Base-by-base conservation (phyloP, 2,113 vertebrate genomes). In the Zapus hudsonius region DNA sequence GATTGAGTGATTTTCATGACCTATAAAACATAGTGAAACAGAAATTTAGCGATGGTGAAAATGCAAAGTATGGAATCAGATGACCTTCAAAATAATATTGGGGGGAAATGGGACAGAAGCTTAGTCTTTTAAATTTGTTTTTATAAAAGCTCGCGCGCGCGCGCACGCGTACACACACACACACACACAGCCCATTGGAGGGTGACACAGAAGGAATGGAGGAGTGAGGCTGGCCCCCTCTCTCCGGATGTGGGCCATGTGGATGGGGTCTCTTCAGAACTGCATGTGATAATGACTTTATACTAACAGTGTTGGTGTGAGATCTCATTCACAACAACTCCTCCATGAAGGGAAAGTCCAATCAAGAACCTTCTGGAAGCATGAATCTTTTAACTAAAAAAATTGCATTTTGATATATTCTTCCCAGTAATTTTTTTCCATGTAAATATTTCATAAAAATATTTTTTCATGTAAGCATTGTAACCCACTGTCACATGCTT, bases 361-460 rank as follows among this genome's bases (percentile, higher is more conserved):
- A 79, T 93, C 92, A 92, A 78, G 84, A 64, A 64, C 83, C 82
- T 95, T 96, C 94, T 84, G 88, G 73, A 93, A 90, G 36, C 40
- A 36, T 82, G 57, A 96, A 88, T n/a, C 69, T 72, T 91, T 94
- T 76, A 75, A 88, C 52, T 87, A 55, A 72, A 75, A 22, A 92
- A 84, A 52, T 85, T 80, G 90, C 64, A 75, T 89, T 91, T 80
- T 84, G 15, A 87, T 66, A 25, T 73, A 64, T 61, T 78, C 81
- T 69, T 94, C 74, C 64, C 52, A 36, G 0, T 67, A 73, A 7
- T 86, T 87, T 89, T 70, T 96, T 80, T 96, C 87, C 80, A 40
- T 81, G 25, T 38, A 73, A 92, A 82, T 78, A 44, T 63, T 92
- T 63, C n/a, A n/a, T n/a, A n/a, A n/a, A n/a, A n/a, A n/a, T n/a